Conservation (phyloP, 2,797 vertebrate genomes). For the Pangasius larnaudii region DNA sequence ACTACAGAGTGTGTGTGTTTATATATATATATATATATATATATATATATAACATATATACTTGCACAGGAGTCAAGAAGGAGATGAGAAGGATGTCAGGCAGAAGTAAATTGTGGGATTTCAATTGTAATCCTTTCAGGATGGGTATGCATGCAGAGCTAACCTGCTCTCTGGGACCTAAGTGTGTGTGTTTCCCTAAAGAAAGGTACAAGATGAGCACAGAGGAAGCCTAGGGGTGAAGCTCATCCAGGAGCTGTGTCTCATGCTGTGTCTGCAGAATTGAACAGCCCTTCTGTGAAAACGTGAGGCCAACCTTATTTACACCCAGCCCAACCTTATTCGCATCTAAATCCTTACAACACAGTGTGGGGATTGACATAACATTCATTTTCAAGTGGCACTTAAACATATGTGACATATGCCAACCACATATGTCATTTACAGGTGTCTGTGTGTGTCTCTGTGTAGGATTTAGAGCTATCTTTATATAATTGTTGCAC, state of each 20-base stretch:
- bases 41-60: too few relatives aligned
- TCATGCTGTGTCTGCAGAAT: constrained; percentile 32
- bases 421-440: constrained; percentile 5
- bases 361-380: constrained; percentile 5
- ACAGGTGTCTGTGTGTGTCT: neutral
- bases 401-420: neutral
- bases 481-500: neutral
- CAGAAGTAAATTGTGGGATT: constrained; percentile 20
- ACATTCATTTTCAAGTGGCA: neutral
- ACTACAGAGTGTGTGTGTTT: too few relatives aligned
- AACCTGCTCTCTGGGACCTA: constrained; percentile 18
- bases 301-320: constrained; percentile 1
- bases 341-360: neutral
- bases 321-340: neutral
- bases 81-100: neutral
- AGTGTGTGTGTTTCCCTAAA: constrained; percentile 30
- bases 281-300: constrained; percentile 32
- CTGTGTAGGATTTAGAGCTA: neutral
- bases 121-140: constrained; percentile 14
- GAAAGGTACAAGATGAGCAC: constrained; percentile 42
- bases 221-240: constrained; percentile 28
- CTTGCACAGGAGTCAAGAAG: neutral
- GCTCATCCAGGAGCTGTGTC: constrained; percentile 15
- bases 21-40: too few relatives aligned
- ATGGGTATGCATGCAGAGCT: neutral